Evolutionary conservation across 2,113 vertebrate species (phyloP).

Genomic region (Sporophila hypoxantha): DNA sequence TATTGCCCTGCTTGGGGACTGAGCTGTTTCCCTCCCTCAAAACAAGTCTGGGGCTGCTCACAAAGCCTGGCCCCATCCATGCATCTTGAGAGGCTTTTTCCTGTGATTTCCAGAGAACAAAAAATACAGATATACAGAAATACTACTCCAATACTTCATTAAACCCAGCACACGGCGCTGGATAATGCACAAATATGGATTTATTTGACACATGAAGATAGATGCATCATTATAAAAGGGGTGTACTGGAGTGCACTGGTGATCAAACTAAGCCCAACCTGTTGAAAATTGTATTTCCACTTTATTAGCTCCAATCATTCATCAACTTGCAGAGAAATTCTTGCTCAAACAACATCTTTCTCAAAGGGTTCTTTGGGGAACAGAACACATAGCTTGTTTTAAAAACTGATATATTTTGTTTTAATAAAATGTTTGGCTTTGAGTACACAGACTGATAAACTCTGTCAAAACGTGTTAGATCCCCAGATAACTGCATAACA

Average conservation of each 20-base stretch:
- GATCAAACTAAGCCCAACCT: constrained; percentile 41
- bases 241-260: background rate
- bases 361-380: constrained; percentile 28
- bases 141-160: background rate
- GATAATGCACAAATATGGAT: background rate
- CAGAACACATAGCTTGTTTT: constrained; percentile 47
- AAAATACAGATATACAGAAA: background rate
- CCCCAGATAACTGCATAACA: constrained; percentile 49
- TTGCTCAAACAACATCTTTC: constrained; percentile 24
- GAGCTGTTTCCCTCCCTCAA: background rate
- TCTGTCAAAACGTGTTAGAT: constrained; percentile 62
- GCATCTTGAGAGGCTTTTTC: background rate
- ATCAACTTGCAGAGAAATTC: constrained; percentile 37
- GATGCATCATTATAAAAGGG: background rate
- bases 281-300: constrained; percentile 53
- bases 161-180: background rate
- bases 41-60: background rate
- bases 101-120: background rate
- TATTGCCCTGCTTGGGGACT: background rate
- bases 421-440: constrained; percentile 63
- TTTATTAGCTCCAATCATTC: constrained; percentile 51
- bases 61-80: background rate
- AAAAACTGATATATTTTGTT: constrained; percentile 57
- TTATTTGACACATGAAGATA: constrained; percentile 3
- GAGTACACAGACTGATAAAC: constrained; percentile 44